These are phyloP conservation scores for Acrocyrtus sp. DNA, from an alignment of 2,888 invertebrate species.

Conservation along the genomic window DNA sequence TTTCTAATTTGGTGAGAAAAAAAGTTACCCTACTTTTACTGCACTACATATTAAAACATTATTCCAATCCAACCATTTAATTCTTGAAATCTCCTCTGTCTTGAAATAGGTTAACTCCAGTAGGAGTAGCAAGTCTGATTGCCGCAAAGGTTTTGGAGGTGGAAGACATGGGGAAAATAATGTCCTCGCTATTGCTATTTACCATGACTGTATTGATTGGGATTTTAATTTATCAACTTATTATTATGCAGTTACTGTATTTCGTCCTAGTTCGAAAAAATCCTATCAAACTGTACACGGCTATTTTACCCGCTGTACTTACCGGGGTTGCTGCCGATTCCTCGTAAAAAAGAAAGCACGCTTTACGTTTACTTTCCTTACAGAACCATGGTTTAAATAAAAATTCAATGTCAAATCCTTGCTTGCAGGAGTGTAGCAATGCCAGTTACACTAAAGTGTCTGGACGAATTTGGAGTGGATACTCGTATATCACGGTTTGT, in stretches of 20 bases:
- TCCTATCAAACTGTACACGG: constrained; percentile 87
- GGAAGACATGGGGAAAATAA: constrained; percentile 72
- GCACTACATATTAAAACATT: no score
- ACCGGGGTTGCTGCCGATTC: constrained; percentile 92
- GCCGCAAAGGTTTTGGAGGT: constrained; percentile 82
- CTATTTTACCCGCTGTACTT: constrained; percentile 82
- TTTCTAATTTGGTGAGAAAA: constrained; percentile 91
- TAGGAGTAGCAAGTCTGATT: constrained; percentile 86
- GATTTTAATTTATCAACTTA: constrained; percentile 83
- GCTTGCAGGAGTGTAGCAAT: constrained; percentile 91
- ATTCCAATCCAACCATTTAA: no score
- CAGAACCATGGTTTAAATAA: no score
- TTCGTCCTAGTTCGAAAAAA: constrained; percentile 82
- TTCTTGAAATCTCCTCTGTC: neutral
- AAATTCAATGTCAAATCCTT: no score
- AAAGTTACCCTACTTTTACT: no score
- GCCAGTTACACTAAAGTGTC: constrained; percentile 85
- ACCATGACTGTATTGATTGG: constrained; percentile 85
- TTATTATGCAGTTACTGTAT: constrained; percentile 87
- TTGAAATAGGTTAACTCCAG: constrained; percentile 80
- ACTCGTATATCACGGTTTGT: constrained; percentile 87
- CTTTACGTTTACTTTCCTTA: no score
- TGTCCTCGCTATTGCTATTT: constrained; percentile 72
- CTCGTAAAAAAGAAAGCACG: constrained; percentile 85
- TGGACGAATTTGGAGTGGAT: constrained; percentile 87